Percentiles rank a stretch among this genome's conserved stretches.
These are phyloP conservation scores for Microhierax caerulescens DNA, from an alignment of 2,797 vertebrate species.

Conservation along the genomic window DNA sequence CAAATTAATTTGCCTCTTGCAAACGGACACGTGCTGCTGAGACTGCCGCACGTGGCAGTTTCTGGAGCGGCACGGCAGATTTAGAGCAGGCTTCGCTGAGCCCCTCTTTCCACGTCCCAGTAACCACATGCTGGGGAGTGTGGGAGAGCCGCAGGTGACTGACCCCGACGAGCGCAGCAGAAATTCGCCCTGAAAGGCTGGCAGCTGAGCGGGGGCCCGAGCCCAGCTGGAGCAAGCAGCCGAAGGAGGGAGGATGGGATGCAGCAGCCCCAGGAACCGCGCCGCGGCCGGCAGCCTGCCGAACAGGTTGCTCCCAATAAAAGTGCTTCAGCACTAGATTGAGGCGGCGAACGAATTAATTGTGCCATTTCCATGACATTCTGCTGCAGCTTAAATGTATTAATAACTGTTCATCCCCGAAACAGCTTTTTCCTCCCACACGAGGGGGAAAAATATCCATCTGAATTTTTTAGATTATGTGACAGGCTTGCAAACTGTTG, in stretches of 20 bases:
- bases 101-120: neutral
- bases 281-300: neutral
- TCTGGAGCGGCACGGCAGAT: neutral
- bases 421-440: constrained; percentile 38
- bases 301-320: constrained; percentile 26
- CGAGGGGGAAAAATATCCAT: constrained; percentile 40
- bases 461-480: constrained; percentile 62
- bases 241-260: constrained; percentile 2
- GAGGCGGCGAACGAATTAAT: constrained; percentile 51
- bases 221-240: constrained; percentile 41
- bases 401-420: constrained; percentile 44
- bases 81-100: neutral
- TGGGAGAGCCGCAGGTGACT: constrained; percentile 80
- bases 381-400: constrained; percentile 37
- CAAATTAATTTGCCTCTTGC: neutral
- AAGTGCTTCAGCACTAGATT: neutral
- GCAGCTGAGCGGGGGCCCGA: constrained; percentile 69
- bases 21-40: neutral
- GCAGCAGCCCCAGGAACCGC: neutral
- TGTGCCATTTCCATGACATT: constrained; percentile 54
- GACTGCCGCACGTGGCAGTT: rapidly evolving
- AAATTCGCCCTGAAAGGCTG: constrained; percentile 51
- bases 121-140: constrained; percentile 63
- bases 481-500: constrained; percentile 61
- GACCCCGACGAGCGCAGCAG: constrained; percentile 34